Conservation (phyloP, 2,888 invertebrate species). For the Drosophila paranaensis region DNA sequence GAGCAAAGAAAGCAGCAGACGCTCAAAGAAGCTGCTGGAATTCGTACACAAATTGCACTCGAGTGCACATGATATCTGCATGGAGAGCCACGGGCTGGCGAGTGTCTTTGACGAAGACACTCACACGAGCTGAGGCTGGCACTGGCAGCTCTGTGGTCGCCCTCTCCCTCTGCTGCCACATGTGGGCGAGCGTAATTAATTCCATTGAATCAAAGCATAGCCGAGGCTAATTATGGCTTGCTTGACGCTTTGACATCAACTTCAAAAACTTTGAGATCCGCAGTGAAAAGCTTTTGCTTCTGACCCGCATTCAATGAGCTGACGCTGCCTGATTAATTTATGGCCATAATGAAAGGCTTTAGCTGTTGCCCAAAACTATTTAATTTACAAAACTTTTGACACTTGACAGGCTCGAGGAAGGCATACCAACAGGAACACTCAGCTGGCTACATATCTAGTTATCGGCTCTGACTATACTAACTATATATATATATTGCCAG, state of each 20-base stretch:
- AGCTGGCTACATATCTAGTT: conserved; percentile 16
- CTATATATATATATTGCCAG: neutral
- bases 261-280: conserved; percentile 17
- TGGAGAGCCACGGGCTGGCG: neutral
- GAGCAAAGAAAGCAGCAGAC: neutral
- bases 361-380: conserved; percentile 16
- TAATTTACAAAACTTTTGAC: conserved; percentile 51
- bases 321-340: conserved; percentile 4
- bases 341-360: neutral
- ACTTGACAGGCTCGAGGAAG: conserved; percentile 27
- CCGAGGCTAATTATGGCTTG: conserved; percentile 51
- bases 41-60: conserved; percentile 50
- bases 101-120: conserved; percentile 38
- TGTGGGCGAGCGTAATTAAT: conserved; percentile 10
- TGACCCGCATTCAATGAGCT: conserved; percentile 38
- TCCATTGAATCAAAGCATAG: conserved; percentile 17
- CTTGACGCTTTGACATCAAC: conserved; percentile 45
- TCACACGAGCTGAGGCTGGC: conserved; percentile 1
- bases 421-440: neutral
- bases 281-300: neutral
- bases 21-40: conserved; percentile 29
- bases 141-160: neutral
- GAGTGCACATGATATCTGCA: conserved; percentile 49
- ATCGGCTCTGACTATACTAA: neutral
- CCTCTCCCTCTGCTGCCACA: too few species aligned